Base-by-base conservation (phyloP, 2,113 vertebrate genomes). In the Ellobius talpinus region DNA sequence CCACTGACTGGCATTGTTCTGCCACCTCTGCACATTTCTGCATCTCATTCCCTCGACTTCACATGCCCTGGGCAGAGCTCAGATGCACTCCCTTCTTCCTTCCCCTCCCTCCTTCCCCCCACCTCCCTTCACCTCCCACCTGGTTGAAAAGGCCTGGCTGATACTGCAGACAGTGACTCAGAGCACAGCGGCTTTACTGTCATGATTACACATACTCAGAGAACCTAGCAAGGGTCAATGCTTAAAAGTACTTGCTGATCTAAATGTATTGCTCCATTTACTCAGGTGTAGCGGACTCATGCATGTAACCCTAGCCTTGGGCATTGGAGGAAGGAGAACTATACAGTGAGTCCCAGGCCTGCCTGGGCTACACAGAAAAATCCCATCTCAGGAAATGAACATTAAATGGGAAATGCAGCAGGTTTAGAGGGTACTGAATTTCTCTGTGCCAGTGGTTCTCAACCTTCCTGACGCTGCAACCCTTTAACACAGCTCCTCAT, bases 21-120 rank as follows among this genome's bases (percentile, higher is more conserved):
- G 21, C 86, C 31, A 61, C 81, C 36, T 81, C 81, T 58, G n/a
- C 76, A 55, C 86, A 93, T 93, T 91, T 70, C 47, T 96, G 76
- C 90, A 36, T 90, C 85, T 88, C 65, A 66, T 87, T 94, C n/a
- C 61, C 70, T 93, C 11, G 55, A 52, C 42, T 33, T 95, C 95
- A 63, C 39, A 52, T 68, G 78, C 42, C 72, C 36, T 87, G 42
- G 36, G 74, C 42, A 36, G 5, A 79, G 78, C 39, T 42, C 55
- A 39, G 36, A 39, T 3, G 14, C 52, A 39, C 79, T 16, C 39
- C 9, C 45, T n/a, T 76, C 42, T 45, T 33, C 36, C 5, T 31
- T 36, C 29, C 65, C 66, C 66, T 31, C 26, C 26, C 65, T 29
- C 4, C 4, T 14, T 33, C 13, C 13, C 66, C 66, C 13, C 66